Evolutionary conservation across 2,888 invertebrate species (phyloP), one percentile per base, ranked within the genome.

Genomic region (Lampropteryx suffumata): DNA sequence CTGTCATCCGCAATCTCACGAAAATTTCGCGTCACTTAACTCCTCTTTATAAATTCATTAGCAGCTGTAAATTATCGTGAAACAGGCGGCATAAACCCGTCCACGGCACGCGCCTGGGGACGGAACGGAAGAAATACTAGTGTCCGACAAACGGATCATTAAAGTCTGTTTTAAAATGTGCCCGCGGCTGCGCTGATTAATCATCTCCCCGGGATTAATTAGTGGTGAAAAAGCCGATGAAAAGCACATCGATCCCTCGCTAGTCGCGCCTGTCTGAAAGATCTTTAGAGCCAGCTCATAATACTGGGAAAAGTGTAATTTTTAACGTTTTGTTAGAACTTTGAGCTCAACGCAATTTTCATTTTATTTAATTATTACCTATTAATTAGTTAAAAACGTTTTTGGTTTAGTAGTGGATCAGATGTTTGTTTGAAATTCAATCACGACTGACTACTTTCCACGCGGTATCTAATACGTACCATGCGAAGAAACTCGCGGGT

Each of bases 201-300:
- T 86, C 82, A 86, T 86, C 79, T 73, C 73, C 60, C 69, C 60
- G 72, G 82, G 82, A 84, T 85, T 85, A 84, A 86, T 78, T 79
- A 77, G 75, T 73, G 77, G 70, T 71, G 66, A 73, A 76, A 78
- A 76, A 69, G 47, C 61, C 60, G 69, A 72, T 74, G 78, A 77
- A 74, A 71, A 72, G 69, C 67, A 59, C 72, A 72, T 71, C 71
- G 66, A 73, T 73, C 73, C 67, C 53, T 39, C 43, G 55, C 59
- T 65, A 48, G 62, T 68, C 67, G 63, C 61, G 17, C 61, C 28
- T 10, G 63, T 71, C 65, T 71, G 62, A 69, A 59, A 61, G 62
- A 54, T 70, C 71, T 71, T 72, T 66, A 67, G 34, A 51, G 57
- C 34, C 62, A 60, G 73, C 27, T 32, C 39, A 44, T 30, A 45